Conservation (phyloP, 2,113 vertebrate genomes). For the Thalassarche chlororhynchos region DNA sequence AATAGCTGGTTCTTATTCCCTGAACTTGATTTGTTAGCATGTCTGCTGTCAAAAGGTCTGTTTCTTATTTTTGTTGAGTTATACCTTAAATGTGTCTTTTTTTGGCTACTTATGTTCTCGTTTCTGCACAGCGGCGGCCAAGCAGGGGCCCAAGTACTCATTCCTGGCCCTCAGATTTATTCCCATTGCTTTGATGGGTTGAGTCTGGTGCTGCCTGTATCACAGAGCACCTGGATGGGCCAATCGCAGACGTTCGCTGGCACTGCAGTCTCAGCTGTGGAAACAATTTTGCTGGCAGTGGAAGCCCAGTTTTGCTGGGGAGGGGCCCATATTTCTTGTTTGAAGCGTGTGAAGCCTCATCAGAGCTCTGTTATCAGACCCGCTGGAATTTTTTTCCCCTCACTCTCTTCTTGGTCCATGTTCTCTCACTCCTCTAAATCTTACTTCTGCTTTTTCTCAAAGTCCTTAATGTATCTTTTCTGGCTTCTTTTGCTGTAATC, state of each 20-base stretch:
- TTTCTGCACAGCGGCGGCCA: slow-evolving; percentile 26
- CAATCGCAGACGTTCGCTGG: not conserved
- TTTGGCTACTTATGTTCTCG: not conserved
- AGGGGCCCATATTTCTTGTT: not conserved
- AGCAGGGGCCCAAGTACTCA: slow-evolving; percentile 33
- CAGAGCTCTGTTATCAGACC: slow-evolving; percentile 20
- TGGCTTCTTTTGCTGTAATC: not conserved
- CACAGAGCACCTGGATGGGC: slow-evolving; percentile 47
- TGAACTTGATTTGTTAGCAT: slow-evolving; percentile 27
- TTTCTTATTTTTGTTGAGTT: slow-evolving; percentile 64
- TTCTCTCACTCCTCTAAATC: not conserved
- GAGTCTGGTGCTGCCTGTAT: slow-evolving; percentile 53
- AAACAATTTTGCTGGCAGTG: slow-evolving; percentile 60
- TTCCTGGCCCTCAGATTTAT: slow-evolving; percentile 50
- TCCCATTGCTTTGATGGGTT: slow-evolving; percentile 1
- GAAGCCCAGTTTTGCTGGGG: not conserved
- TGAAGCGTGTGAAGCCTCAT: slow-evolving; percentile 5
- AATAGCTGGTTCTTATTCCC: not conserved
- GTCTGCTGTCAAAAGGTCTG: slow-evolving; percentile 50
- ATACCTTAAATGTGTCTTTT: slow-evolving; percentile 39
- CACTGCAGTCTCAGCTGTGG: slow-evolving; percentile 38
- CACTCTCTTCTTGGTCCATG: not conserved
- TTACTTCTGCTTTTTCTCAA: slow-evolving; percentile 7
- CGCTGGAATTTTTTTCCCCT: not conserved
- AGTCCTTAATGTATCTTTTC: not conserved